These are phyloP conservation scores for Oostethus manadensis DNA, from an alignment of 2,113 vertebrate genomes.

Conservation along the genomic window DNA sequence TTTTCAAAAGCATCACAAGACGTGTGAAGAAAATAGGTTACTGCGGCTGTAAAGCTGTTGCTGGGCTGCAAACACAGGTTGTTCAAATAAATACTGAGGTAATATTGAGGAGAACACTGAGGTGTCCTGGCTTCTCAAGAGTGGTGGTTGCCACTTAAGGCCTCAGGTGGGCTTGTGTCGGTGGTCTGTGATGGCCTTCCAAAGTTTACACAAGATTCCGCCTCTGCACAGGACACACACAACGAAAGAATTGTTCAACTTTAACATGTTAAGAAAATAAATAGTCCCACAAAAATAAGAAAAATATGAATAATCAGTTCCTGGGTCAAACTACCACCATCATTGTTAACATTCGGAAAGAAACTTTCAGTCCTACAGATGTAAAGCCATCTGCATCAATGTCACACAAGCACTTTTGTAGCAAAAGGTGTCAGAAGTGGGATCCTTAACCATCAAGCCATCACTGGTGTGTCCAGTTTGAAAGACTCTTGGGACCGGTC, in stretches of 20 bases:
- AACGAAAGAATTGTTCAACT: no score
- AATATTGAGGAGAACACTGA: conserved; percentile 71
- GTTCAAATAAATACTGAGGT: conserved; percentile 23
- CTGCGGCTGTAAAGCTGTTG: conserved; percentile 17
- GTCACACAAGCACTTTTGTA: no score
- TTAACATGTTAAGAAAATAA: no score
- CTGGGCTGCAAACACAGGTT: conserved; percentile 11
- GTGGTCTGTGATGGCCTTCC: conserved; percentile 89
- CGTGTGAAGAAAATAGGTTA: background rate
- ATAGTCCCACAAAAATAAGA: background rate
- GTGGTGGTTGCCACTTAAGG: conserved; percentile 34
- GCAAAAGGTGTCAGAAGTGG: no score
- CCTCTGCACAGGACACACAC: conserved; percentile 72
- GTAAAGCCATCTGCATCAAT: no score
- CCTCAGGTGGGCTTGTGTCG: conserved; percentile 79
- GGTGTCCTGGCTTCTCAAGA: conserved; percentile 45
- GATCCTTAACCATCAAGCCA: no score
- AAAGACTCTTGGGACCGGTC: no score
- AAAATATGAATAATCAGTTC: background rate
- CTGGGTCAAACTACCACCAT: no score
- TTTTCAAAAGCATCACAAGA: conserved; percentile 22
- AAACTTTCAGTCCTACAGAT: no score
- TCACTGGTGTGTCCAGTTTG: no score
- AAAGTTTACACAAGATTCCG: conserved; percentile 88
- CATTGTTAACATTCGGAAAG: no score